phyloP scores from a whole-genome alignment of 2,113 vertebrate genomes.

The Cyanoramphus novaezelandiae region DNA sequence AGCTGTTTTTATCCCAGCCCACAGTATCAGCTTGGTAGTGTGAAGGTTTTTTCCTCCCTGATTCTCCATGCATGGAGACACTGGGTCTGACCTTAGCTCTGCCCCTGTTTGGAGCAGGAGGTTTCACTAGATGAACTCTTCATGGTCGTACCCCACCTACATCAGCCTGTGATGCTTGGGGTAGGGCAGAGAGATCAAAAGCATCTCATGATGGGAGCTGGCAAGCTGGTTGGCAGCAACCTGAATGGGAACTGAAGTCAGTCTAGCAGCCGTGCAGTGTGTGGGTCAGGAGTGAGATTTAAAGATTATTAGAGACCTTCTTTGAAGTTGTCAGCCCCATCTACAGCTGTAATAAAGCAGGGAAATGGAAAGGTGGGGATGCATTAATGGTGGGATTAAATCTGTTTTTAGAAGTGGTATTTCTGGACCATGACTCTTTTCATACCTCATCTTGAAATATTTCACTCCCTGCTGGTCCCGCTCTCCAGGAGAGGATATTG shows the following conservation, averaged over 20 bases:
- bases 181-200: not conserved
- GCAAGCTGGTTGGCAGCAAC: not conserved
- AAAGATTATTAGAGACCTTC: not conserved
- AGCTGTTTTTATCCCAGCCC: not conserved
- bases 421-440: not conserved
- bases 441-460: slow-evolving; percentile 17
- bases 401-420: slow-evolving; percentile 50
- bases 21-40: not conserved
- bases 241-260: not conserved
- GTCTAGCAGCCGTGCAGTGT: not conserved
- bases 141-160: not conserved
- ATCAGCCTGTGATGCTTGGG: not conserved
- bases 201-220: not conserved
- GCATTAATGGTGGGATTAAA: not conserved
- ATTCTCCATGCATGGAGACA: not conserved
- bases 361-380: not conserved
- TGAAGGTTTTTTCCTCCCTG: not conserved
- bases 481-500: slow-evolving; percentile 39
- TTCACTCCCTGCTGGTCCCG: not conserved
- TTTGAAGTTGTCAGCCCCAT: not conserved
- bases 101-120: not conserved
- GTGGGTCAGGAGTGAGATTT: not conserved
- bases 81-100: not conserved
- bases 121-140: not conserved
- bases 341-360: not conserved